Base-by-base conservation (phyloP, 2,797 vertebrate genomes). In the Acanthurus leucopareius region DNA sequence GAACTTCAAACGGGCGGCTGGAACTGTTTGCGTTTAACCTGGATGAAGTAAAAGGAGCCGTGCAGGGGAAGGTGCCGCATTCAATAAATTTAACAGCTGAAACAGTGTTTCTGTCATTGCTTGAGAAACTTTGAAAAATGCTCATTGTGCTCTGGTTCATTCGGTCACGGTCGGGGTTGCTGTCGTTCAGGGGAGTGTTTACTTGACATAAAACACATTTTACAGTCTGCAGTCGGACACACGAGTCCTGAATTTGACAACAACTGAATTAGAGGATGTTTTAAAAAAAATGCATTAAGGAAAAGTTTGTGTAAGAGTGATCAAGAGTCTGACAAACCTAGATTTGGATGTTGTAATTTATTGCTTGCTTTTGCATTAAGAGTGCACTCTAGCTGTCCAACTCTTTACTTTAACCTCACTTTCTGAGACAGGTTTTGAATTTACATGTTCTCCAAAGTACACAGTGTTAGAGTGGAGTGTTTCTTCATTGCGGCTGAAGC, bases 351-450 rank as follows among this genome's bases (percentile, higher is more conserved):
- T 70, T 71, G 48, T 42, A 56, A 62, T 83, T 85, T 69, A 83
- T 48, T 11, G 77, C 60, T 51, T n/a, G 40, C 61, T 59, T 62
- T 44, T 45, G 79, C 75, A 59, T 79, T 83, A 38, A 32, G 19
- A 69, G 56, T 82, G 69, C 80, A 85, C 83, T 89, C 48, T 75
- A 79, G 56, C 68, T 60, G 84, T 84, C 78, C 9, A 7, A 8
- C 38, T 60, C 49, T 53, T 75, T 73, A 70, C 84, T 80, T 69
- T 83, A 82, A 82, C 15, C 42, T 47, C 42, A 28, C 48, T 74
- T 77, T 83, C 49, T 64, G 54, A 57, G 77, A 72, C 79, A 72
- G 67, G 40, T 70, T 80, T 70, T 66, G 25, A 65, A 83, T 77
- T 76, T 76, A 81, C 60, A 86, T 20, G 66, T 73, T 68, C 67